Evolutionary conservation across 2,113 vertebrate genomes (phyloP).

Genomic region (Crypturellus undulatus): DNA sequence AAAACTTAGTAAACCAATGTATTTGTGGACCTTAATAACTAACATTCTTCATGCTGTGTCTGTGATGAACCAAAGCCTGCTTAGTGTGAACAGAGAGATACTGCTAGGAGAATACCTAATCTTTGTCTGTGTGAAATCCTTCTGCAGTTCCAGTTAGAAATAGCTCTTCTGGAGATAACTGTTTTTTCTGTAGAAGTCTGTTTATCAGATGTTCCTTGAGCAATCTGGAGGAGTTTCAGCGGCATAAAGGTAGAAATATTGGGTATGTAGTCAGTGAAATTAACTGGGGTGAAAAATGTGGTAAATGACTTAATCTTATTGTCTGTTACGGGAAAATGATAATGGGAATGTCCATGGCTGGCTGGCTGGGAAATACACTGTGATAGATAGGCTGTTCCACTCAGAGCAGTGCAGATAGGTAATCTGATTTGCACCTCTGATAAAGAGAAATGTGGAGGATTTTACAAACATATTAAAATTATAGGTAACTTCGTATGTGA

Average conservation of each 20-base stretch:
- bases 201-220: neutral
- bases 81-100: neutral
- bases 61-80: neutral
- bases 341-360: neutral
- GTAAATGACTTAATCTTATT: neutral
- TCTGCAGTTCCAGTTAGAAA: neutral
- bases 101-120: neutral
- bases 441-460: neutral
- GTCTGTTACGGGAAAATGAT: neutral
- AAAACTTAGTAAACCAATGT: neutral
- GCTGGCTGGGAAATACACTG: neutral
- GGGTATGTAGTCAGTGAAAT: neutral
- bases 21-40: neutral
- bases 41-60: neutral
- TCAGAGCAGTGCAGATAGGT: neutral
- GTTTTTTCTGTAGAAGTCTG: neutral
- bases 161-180: neutral
- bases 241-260: neutral
- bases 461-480: neutral
- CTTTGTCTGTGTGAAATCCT: neutral
- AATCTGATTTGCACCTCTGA: neutral
- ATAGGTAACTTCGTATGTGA: neutral
- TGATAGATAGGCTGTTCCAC: neutral
- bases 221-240: neutral
- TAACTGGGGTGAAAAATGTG: neutral